A percentile compares a stretch with the other conserved stretches of the same genome.
Evolutionary conservation across 2,888 invertebrate genomes (phyloP).

Genomic region (Scelioninae gen. 2): DNA sequence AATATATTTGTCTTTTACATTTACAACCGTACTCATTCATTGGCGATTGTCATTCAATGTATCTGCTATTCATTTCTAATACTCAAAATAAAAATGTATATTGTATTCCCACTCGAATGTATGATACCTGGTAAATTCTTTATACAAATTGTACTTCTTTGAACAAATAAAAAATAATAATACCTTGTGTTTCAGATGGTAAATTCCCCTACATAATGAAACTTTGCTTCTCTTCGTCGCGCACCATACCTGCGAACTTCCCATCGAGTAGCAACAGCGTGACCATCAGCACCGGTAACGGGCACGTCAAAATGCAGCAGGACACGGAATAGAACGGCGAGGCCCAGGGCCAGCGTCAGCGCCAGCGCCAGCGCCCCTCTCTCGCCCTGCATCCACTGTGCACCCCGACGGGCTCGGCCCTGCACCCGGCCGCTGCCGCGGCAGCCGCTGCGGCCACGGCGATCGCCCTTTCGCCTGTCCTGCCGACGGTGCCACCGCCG

Average conservation of each 20-base stretch:
- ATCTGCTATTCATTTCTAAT: too few species aligned
- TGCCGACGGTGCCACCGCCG: slow-evolving; percentile 71
- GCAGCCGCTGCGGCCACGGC: slow-evolving; percentile 69
- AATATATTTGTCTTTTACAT: too few species aligned
- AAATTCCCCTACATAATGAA: slow-evolving; percentile 99
- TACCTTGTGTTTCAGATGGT: slow-evolving; percentile 82
- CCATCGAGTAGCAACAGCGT: slow-evolving; percentile 69
- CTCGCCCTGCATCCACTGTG: slow-evolving; percentile 69
- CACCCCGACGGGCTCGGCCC: slow-evolving; percentile 64
- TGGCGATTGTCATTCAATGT: too few species aligned
- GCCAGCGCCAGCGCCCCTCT: slow-evolving; percentile 72
- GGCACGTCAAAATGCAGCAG: slow-evolving; percentile 75
- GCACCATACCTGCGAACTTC: slow-evolving; percentile 77
- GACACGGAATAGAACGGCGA: slow-evolving; percentile 75
- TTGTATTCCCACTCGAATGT: too few species aligned
- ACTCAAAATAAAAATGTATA: too few species aligned
- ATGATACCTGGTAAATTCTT: too few species aligned
- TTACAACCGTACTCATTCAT: too few species aligned
- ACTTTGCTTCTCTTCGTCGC: slow-evolving; percentile 94
- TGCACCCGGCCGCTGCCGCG: slow-evolving; percentile 70
- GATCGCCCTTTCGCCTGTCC: slow-evolving; percentile 74
- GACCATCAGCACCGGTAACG: slow-evolving; percentile 69
- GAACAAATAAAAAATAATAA: neutral
- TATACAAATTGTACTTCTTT: too few species aligned
- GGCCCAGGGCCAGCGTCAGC: slow-evolving; percentile 74